Base-by-base conservation (phyloP, 2,113 vertebrate species). In the Neogobius melanostomus region DNA sequence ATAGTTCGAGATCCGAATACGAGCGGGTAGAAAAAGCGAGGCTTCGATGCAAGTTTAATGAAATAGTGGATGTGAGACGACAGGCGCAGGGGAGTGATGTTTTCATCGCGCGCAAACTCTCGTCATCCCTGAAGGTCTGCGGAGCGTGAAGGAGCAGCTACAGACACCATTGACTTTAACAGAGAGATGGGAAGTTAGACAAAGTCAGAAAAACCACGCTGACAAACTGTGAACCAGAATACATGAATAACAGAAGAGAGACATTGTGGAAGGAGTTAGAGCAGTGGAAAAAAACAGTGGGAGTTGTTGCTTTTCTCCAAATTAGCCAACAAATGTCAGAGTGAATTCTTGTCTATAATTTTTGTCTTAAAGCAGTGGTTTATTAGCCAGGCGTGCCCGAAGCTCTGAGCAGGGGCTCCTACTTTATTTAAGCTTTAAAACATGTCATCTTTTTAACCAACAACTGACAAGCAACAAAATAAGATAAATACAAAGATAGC, bases 51-150 rank as follows among this genome's bases (percentile, higher is more conserved):
- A 45, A 44, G 42, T 61, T 61, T 61, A 61, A 61, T 61, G 59
- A 61, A 61, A 61, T 61, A 42, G 3, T 7, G 15, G 59, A 61
- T 42, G 44, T 61, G 59, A 61, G 59, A 15, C 42, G 59, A 61
- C 42, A 61, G 59, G 42, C 7, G 59, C 59, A 36, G 3, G 28
- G 7, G 59, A 44, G 42, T 61, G 42, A 61, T 61, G 59, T 61
- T 61, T 61, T 61, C 59, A 61, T 61, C 43, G 59, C 14, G 14
- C 43, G 16, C 42, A 15, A 61, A 45, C 42, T 14, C 59, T 61
- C 12, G 2, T 15, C 14, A 6, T 15, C 12, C 54, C 56, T 28
- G 4, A 42, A 61, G 59, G 36, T 45, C 15, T 45, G 36, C 10
- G 59, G 44, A 14, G 59, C 59, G 44, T 61, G 59, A 61, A 14